Base-by-base conservation (phyloP, 2,797 vertebrate species). In the Sparidentex hasta region DNA sequence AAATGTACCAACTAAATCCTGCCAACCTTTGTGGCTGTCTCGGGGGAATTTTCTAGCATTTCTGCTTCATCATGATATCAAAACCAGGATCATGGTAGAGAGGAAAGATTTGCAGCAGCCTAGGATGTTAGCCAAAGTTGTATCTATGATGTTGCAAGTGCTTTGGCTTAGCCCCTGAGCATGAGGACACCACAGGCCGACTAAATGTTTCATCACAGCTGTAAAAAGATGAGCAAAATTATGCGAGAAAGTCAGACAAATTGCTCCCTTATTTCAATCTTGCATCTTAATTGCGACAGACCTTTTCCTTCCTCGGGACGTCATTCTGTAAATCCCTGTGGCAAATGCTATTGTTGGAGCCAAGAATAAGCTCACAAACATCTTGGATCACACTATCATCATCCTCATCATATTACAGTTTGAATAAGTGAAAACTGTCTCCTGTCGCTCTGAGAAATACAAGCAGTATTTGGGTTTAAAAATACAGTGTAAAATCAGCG, bases 131-230 rank as follows among this genome's bases (percentile, higher is more conserved):
- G 75, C 69, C 70, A 80, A 71, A 74, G 72, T 25, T 57, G 8
- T 68, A 55, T 76, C 61, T 76, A 47, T 78, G 71, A 86, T 82
- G 73, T 76, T 80, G 65, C 23, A 77, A 76, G 46, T 17, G 74
- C 72, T 85, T 69, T 41, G 73, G 48, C 58, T 83, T 29, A 44
- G 54, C 62, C 72, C 41, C 51, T 41, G 48, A 86, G 71, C 17
- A 65, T 1, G 29, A 85, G 66, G 71, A 86, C 59, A 54, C 80
- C 71, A 63, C 55, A 20, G 68, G 44, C 62, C 16, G 27, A 69
- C 72, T 88, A 58, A 90, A 88, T 90, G 84, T 88, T 90, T 90
- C 74, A 87, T 89, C 83, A 81, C 56, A 83, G 52, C 62, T 78
- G 65, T 52, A 71, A 81, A 83, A 71, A n/a, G 64, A 87, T 70